A percentile compares a stretch with the other conserved stretches of the same genome.
Evolutionary conservation across 2,797 vertebrate genomes (phyloP).

Genomic region (Pseudomugil tenellus): DNA sequence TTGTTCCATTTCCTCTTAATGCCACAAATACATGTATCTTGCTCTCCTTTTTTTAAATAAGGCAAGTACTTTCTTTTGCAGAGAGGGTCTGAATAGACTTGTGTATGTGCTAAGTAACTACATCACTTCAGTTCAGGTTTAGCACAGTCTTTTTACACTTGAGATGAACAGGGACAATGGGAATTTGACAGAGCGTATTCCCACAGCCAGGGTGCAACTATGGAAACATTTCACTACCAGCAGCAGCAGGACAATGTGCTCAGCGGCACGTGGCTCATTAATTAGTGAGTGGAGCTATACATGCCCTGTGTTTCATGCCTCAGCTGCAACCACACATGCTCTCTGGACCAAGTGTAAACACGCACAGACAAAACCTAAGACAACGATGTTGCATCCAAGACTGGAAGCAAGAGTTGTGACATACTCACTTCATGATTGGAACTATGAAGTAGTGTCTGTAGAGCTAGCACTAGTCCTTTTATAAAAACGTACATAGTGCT

Average conservation of each 20-base stretch:
- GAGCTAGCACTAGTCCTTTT: too few species aligned
- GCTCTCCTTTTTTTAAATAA: not conserved
- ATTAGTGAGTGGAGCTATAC: slow-evolving; percentile 61
- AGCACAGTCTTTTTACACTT: not conserved
- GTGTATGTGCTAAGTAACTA: not conserved
- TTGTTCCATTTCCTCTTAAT: not conserved
- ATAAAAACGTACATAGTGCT: too few species aligned
- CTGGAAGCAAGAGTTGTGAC: slow-evolving; percentile 28
- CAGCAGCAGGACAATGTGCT: slow-evolving; percentile 58
- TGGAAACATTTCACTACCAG: slow-evolving; percentile 46
- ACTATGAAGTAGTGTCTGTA: not conserved
- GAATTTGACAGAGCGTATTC: slow-evolving; percentile 18
- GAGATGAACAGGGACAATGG: slow-evolving; percentile 13
- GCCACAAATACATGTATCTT: not conserved
- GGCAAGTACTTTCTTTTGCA: not conserved
- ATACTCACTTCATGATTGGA: slow-evolving; percentile 9
- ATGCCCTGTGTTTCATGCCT: slow-evolving; percentile 48
- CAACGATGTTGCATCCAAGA: slow-evolving; percentile 16
- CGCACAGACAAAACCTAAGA: slow-evolving; percentile 15
- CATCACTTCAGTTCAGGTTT: slow-evolving; percentile 1
- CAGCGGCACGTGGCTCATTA: slow-evolving; percentile 68
- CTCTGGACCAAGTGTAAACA: slow-evolving; percentile 34
- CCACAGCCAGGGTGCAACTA: slow-evolving; percentile 41
- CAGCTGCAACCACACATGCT: slow-evolving; percentile 16
- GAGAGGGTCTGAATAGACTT: not conserved